phyloP scores from a whole-genome alignment of 2,888 invertebrate species.

The Drosophila neutralis region DNA sequence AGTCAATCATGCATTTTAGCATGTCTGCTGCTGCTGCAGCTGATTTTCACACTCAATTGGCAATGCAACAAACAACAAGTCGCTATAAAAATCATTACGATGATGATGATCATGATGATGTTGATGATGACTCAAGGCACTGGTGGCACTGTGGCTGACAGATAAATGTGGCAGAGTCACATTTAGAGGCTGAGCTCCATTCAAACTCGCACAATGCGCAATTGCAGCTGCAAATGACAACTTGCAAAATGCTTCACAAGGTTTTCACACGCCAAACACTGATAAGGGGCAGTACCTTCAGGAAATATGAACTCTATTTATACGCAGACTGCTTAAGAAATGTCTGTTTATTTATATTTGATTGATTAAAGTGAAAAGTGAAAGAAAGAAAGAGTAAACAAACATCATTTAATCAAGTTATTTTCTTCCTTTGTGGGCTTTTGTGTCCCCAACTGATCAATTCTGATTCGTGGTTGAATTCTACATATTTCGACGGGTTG shows the following conservation, averaged over 20 bases:
- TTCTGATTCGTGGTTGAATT: not conserved
- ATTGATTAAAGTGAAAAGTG: not conserved
- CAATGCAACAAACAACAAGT: slow-evolving; percentile 57
- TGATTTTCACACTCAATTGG: slow-evolving; percentile 47
- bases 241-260: slow-evolving; percentile 45
- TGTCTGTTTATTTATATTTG: not conserved
- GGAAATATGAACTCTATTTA: not conserved
- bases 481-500: not conserved
- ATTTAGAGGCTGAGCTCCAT: slow-evolving; percentile 2
- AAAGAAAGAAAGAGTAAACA: not conserved
- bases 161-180: not conserved
- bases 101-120: slow-evolving; percentile 2
- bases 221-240: slow-evolving; percentile 27
- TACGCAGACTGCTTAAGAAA: not conserved
- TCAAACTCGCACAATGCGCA: slow-evolving; percentile 7
- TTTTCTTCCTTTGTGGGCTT: not conserved
- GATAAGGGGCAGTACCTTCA: not conserved
- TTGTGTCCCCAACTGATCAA: not conserved
- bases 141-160: not conserved
- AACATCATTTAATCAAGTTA: not conserved
- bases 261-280: slow-evolving; percentile 16
- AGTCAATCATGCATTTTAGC: slow-evolving; percentile 21
- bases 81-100: slow-evolving; percentile 36
- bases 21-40: slow-evolving; percentile 16
- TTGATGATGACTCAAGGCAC: slow-evolving; percentile 32